Percentiles rank a stretch among this genome's conserved stretches.
These are phyloP conservation scores for Lasaia peninsularis DNA, from an alignment of 1,140 invertebrate genomes.

Conservation along the genomic window DNA sequence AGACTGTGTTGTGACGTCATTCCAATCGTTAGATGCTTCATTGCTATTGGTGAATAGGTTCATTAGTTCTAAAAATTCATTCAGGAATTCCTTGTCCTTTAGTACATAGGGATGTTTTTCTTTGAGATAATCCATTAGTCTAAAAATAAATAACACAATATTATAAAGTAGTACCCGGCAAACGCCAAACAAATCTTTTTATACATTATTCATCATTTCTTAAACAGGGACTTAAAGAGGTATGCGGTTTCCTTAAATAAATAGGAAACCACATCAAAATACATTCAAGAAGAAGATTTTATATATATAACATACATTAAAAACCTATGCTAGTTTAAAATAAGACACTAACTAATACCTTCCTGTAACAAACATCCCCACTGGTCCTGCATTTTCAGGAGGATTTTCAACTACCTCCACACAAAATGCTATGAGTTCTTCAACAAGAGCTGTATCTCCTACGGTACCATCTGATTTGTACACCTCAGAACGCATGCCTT, in stretches of 20 bases:
- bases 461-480: constrained; percentile 39
- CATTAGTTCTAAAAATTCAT: constrained; percentile 41
- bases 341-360: too few relatives aligned
- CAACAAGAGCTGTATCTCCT: constrained; percentile 22
- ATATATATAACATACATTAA: too few relatives aligned
- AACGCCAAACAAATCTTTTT: too few relatives aligned
- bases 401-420: constrained; percentile 24
- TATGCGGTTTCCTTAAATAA: too few relatives aligned
- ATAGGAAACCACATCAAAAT: too few relatives aligned
- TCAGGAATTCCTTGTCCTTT: constrained; percentile 40
- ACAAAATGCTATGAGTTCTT: constrained; percentile 38
- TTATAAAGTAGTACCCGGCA: too few relatives aligned
- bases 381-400: constrained; percentile 23
- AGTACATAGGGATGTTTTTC: constrained; percentile 34
- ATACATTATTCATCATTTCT: too few relatives aligned
- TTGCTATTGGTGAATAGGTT: constrained; percentile 45
- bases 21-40: constrained; percentile 50
- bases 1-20: constrained; percentile 39
- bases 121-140: constrained; percentile 31
- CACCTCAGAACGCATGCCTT: constrained; percentile 34
- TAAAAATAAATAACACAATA: constrained; percentile 18
- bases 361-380: constrained; percentile 39
- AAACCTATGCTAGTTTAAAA: too few relatives aligned
- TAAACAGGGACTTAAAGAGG: too few relatives aligned
- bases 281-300: too few relatives aligned